A percentile compares a stretch with the other conserved stretches of the same genome.
These are phyloP conservation scores for Acrocephalus scirpaceus DNA, from an alignment of 2,797 vertebrate species.

Conservation along the genomic window DNA sequence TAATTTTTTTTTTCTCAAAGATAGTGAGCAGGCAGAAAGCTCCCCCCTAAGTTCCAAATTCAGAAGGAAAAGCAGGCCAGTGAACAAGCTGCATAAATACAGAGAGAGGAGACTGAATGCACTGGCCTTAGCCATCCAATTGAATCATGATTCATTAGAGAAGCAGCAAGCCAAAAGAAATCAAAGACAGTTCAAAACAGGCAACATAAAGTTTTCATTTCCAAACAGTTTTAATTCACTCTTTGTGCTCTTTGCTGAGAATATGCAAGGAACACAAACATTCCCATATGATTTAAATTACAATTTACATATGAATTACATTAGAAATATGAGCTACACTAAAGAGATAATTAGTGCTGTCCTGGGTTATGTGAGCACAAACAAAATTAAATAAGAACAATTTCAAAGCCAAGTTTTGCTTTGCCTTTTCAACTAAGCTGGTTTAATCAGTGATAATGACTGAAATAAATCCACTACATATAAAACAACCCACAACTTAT, in stretches of 20 bases:
- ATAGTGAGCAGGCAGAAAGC: background rate
- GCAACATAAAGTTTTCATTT: constrained; percentile 76
- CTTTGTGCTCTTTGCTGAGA: constrained; percentile 74
- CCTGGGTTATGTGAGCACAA: constrained; percentile 79
- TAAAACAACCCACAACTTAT: constrained; percentile 50
- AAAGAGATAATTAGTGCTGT: constrained; percentile 83
- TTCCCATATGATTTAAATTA: constrained; percentile 81
- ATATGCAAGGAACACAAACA: constrained; percentile 76
- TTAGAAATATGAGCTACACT: constrained; percentile 82
- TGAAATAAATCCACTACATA: constrained; percentile 74
- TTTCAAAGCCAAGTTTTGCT: constrained; percentile 82
- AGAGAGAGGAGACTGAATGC: background rate
- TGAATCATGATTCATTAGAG: constrained; percentile 26
- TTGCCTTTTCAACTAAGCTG: constrained; percentile 77
- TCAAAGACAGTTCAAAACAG: constrained; percentile 71
- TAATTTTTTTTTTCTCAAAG: background rate
- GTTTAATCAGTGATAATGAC: constrained; percentile 81
- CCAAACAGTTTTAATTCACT: constrained; percentile 75
- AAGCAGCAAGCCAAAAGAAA: constrained; percentile 67
- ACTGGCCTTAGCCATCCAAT: constrained; percentile 19
- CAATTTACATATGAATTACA: constrained; percentile 84
- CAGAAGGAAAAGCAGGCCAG: background rate
- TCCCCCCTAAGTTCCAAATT: background rate
- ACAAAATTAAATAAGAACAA: constrained; percentile 82
- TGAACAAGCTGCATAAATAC: background rate